Percentiles rank a stretch among this genome's conserved stretches.
Evolutionary conservation across 1,140 invertebrate species (phyloP).

Genomic region (Listronotus oregonensis): DNA sequence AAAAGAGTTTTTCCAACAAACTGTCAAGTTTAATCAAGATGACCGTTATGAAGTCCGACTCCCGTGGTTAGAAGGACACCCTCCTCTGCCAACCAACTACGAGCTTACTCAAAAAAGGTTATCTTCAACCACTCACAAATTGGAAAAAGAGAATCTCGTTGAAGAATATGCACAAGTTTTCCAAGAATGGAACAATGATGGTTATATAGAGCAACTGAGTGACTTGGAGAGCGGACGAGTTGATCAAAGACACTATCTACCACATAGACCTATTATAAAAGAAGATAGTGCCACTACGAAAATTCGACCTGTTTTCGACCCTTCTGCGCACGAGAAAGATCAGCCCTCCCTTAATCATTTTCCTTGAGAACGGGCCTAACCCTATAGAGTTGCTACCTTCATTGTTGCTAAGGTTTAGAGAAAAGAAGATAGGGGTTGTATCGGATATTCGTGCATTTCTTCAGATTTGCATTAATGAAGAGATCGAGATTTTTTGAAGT

Average conservation of each 20-base stretch:
- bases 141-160: constrained; percentile 10
- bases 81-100: constrained; percentile 13
- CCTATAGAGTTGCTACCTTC: too few relatives aligned
- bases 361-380: constrained; percentile 46
- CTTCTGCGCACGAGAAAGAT: constrained; percentile 37
- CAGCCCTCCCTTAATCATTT: constrained; percentile 43
- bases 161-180: constrained; percentile 32
- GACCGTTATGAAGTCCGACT: background rate
- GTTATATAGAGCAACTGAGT: constrained; percentile 40
- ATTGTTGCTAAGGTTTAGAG: too few relatives aligned
- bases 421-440: too few relatives aligned
- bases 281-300: constrained; percentile 26
- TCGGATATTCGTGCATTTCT: too few relatives aligned
- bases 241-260: constrained; percentile 33
- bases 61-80: constrained; percentile 7
- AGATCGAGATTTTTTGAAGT: too few relatives aligned
- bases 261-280: constrained; percentile 40
- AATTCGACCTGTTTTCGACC: constrained; percentile 39
- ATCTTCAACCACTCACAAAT: constrained; percentile 10
- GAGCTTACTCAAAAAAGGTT: constrained; percentile 27
- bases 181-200: constrained; percentile 34
- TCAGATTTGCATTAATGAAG: too few relatives aligned
- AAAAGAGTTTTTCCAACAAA: constrained; percentile 17
- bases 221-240: constrained; percentile 20
- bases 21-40: background rate